These are phyloP conservation scores for Aspiorhynchus laticeps DNA, from an alignment of 2,113 vertebrate species.

Conservation along the genomic window DNA sequence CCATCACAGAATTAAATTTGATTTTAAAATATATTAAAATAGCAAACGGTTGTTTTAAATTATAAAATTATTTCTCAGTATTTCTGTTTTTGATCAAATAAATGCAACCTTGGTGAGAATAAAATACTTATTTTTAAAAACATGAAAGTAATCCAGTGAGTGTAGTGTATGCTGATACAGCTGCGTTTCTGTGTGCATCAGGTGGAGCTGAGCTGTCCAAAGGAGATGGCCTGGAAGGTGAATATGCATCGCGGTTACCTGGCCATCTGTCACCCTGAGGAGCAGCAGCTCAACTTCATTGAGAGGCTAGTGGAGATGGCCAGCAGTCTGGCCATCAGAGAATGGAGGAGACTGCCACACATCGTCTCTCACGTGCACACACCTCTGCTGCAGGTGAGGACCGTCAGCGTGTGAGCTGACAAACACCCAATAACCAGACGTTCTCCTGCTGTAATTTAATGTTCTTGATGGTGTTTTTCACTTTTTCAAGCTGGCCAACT, in stretches of 20 bases:
- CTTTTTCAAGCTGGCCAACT: neutral
- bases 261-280: constrained; percentile 97
- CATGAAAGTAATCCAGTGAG: neutral
- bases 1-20: too few relatives aligned
- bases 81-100: neutral
- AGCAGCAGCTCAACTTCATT: constrained; percentile 97
- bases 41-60: neutral
- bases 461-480: neutral
- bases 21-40: too few relatives aligned
- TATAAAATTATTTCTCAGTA: neutral
- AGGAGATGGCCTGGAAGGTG: constrained; percentile 99
- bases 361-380: constrained; percentile 97
- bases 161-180: neutral
- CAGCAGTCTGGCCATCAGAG: constrained; percentile 92
- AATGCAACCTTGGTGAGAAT: neutral
- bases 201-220: constrained; percentile 97
- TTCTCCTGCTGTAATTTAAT: neutral
- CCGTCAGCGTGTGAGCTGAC: neutral
- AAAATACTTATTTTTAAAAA: neutral
- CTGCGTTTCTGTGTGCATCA: constrained; percentile 50
- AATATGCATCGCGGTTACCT: constrained; percentile 98
- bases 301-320: constrained; percentile 98
- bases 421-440: constrained; percentile 7
- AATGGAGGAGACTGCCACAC: constrained; percentile 93
- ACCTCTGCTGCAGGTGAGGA: constrained; percentile 89